Evolutionary conservation across 2,797 vertebrate genomes (phyloP).

Genomic region (Scomberomorus guttatus): DNA sequence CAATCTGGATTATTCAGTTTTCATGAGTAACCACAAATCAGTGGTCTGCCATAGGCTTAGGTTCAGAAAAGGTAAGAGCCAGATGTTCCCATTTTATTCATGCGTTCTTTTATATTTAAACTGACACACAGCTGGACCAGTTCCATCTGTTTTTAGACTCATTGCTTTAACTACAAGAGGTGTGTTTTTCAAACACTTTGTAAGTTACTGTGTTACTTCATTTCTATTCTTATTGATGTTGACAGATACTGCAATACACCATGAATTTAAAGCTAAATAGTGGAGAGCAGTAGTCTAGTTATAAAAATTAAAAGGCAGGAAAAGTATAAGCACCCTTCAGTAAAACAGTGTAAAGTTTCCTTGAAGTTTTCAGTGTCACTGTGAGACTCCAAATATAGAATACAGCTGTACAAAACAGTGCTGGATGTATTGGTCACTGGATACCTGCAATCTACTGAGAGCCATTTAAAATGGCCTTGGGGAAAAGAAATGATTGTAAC

Average conservation of each 20-base stretch:
- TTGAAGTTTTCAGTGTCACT: constrained; percentile 9
- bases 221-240: too few species aligned
- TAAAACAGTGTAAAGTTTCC: not conserved
- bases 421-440: not conserved
- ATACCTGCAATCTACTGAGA: not conserved
- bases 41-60: too few species aligned
- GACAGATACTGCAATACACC: too few species aligned
- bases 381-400: constrained; percentile 1
- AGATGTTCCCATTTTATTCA: not conserved
- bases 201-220: too few species aligned
- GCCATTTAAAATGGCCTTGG: constrained; percentile 4
- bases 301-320: not conserved
- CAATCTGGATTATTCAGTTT: too few species aligned
- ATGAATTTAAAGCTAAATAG: too few species aligned
- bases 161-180: too few species aligned
- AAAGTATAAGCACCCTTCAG: not conserved
- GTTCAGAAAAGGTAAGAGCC: too few species aligned
- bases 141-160: too few species aligned
- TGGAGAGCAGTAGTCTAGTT: not conserved
- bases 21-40: too few species aligned
- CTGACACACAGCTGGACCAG: too few species aligned
- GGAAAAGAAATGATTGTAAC: constrained; percentile 6
- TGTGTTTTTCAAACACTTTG: not conserved
- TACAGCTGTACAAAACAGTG: not conserved
- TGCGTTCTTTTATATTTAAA: too few species aligned